Evolutionary conservation across 2,888 invertebrate species (phyloP).

Genomic region (Tenodera sinensis): DNA sequence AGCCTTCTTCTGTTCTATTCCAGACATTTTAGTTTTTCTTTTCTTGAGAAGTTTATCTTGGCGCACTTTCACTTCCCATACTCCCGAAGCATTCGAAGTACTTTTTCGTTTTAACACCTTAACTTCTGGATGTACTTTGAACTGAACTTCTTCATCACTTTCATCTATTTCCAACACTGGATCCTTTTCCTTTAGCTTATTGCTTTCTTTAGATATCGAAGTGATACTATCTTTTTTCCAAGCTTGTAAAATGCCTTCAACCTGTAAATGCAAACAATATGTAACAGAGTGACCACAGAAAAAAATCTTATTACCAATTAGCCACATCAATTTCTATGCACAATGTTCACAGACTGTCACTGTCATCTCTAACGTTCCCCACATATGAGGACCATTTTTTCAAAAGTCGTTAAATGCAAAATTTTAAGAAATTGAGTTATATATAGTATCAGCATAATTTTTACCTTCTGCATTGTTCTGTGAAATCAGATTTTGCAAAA

Average conservation of each 20-base stretch:
- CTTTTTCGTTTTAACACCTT: neutral
- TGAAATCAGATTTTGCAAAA: no score
- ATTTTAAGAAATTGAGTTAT: no score
- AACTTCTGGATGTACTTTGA: conserved; percentile 22
- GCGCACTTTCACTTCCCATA: neutral
- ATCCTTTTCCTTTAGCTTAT: neutral
- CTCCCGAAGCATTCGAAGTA: neutral
- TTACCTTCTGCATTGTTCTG: no score
- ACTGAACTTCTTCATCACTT: conserved; percentile 26
- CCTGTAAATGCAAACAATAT: neutral
- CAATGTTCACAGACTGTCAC: no score
- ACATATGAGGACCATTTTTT: no score
- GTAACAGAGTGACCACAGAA: no score
- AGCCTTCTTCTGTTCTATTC: neutral
- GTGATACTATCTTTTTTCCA: neutral
- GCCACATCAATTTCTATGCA: no score
- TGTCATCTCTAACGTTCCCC: no score
- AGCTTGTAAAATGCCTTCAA: neutral
- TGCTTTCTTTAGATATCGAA: neutral
- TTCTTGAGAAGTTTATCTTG: neutral
- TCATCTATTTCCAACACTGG: conserved; percentile 24
- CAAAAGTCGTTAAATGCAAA: no score
- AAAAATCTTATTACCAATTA: no score
- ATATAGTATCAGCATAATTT: no score
- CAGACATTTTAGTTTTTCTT: neutral